Percentiles rank a stretch among this genome's conserved stretches.
Evolutionary conservation across 2,113 vertebrate genomes (phyloP).

Genomic region (Pangasianodon hypophthalmus): DNA sequence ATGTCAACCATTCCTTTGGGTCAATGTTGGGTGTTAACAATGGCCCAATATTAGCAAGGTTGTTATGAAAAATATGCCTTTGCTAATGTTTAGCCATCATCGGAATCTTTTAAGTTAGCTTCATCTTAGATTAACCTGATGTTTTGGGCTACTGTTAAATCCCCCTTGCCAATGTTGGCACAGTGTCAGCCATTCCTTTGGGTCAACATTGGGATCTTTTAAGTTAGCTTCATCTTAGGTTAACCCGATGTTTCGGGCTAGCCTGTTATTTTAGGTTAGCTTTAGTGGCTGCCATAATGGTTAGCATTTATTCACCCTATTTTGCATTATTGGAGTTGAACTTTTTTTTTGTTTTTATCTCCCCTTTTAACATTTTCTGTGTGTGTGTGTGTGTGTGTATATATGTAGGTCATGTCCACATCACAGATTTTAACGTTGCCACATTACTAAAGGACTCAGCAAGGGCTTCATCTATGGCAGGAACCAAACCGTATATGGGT

Average conservation of each 20-base stretch:
- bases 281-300: neutral
- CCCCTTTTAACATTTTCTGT: neutral
- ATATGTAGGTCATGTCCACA: slow-evolving; percentile 89
- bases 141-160: neutral
- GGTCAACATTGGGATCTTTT: neutral
- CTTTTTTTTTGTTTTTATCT: neutral
- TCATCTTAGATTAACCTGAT: neutral
- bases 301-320: neutral
- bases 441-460: slow-evolving; percentile 92
- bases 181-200: neutral
- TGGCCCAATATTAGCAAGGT: neutral
- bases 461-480: slow-evolving; percentile 88
- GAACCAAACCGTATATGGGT: slow-evolving; percentile 99
- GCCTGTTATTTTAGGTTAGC: neutral
- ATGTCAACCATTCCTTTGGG: neutral
- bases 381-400: slow-evolving; percentile 24
- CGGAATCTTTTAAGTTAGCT: no score
- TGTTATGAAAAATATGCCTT: neutral
- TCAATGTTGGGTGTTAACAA: neutral
- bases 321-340: neutral
- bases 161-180: neutral
- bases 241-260: neutral
- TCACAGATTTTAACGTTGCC: slow-evolving; percentile 97
- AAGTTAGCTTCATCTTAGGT: neutral
- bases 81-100: neutral